Evolutionary conservation across 2,797 vertebrate genomes (phyloP), one percentile per base, ranked within the genome.

Genomic region (Cirrhinus mrigala): DNA sequence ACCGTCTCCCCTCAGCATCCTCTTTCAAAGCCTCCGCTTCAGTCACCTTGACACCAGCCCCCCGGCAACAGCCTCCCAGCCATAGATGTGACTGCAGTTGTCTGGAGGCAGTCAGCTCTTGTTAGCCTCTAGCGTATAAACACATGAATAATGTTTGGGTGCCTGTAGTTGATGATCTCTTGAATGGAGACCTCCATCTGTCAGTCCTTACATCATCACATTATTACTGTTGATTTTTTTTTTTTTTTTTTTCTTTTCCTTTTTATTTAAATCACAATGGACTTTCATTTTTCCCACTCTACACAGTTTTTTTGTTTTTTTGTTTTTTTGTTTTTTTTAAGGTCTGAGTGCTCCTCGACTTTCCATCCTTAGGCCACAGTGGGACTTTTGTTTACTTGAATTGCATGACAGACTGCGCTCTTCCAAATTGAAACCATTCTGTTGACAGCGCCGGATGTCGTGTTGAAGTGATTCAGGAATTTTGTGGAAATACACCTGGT

Each of bases 31-130:
- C 71, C 58, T 75, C 22, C 3, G 7, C 79, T 69, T 76, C 83
- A 27, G 85, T 91, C 85, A 88, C 87, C 89, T 85, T 90, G 90
- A 85, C 86, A 74, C 80, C 83, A 75, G 27, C 82, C 82, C 40
- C 76, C 81, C 46, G 33, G 73, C 81, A 74, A 74, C 50, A 69
- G 44, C 44, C 79, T 71, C 24, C 48, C 27, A 60, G 70, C 58
- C 52, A 29, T 70, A 77, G 76, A 79, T 44, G 62, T 81, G 79
- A 70, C 84, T 60, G 37, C 78, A 50, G 77, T 71, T 85, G 83
- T 85, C 76, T 85, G 68, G 54, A 85, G 58, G 22, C 44, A 68
- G 69, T 87, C 86, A 60, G 71, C 78, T 78, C 69, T 85, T 79
- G 48, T 82, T 73, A 82, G 68, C 87, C 76, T 83, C 29, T 22